These are phyloP conservation scores for Theristicus caerulescens DNA, from an alignment of 2,113 vertebrate genomes.

Conservation along the genomic window DNA sequence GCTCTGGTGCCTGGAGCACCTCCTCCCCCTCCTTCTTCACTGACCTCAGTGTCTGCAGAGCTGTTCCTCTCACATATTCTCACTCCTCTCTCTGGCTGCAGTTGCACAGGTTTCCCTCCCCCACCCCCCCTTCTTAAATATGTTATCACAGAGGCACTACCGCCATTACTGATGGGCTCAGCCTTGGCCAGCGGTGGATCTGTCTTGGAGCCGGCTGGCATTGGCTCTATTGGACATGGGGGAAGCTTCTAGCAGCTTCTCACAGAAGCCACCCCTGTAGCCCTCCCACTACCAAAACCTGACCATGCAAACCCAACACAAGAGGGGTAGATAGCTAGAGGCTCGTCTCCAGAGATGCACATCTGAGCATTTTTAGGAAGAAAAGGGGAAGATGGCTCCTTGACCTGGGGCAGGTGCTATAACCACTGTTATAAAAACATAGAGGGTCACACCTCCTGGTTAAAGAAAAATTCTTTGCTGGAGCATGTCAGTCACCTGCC, in stretches of 20 bases:
- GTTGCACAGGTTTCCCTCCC: background rate
- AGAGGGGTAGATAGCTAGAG: background rate
- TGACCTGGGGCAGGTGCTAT: background rate
- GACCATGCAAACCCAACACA: background rate
- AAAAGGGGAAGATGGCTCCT: background rate
- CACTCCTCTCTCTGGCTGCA: background rate
- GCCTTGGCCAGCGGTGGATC: background rate
- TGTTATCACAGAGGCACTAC: background rate
- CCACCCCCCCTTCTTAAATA: background rate
- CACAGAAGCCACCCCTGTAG: background rate
- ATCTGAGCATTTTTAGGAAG: background rate
- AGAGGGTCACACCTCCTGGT: background rate
- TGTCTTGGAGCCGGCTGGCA: rapidly evolving
- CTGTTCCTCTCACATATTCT: background rate
- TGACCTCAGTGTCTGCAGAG: background rate
- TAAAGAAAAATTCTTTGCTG: background rate
- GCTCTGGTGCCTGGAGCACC: background rate
- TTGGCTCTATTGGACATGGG: background rate
- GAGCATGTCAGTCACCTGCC: background rate
- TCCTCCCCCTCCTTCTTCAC: background rate
- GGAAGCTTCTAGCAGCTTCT: background rate
- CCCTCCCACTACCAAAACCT: background rate
- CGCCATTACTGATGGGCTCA: rapidly evolving
- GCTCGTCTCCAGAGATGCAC: background rate
- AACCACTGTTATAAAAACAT: background rate